Percentiles rank a stretch among this genome's conserved stretches.
Conservation (phyloP, 2,113 vertebrate species). For the Hypomesus transpacificus region DNA sequence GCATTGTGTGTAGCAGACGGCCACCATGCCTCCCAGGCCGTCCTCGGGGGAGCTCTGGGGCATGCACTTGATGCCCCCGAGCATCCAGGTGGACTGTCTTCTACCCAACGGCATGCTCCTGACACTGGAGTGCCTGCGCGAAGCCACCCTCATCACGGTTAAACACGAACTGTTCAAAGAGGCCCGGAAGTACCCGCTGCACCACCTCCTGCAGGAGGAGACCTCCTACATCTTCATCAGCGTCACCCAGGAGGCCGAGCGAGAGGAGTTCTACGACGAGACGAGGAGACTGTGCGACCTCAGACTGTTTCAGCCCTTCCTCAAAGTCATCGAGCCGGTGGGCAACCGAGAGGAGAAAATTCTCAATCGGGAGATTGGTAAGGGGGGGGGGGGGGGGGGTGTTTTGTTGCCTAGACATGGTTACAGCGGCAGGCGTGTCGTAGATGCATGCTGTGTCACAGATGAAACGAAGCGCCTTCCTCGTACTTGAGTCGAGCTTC, state of each 20-base stretch:
- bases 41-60: conserved; percentile 98
- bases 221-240: conserved; percentile 99
- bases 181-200: conserved; percentile 92
- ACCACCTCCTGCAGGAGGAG: conserved; percentile 96
- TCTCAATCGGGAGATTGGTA: conserved; percentile 97
- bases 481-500: too few relatives aligned
- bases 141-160: conserved; percentile 93
- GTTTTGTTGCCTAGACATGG: too few relatives aligned
- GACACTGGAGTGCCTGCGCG: conserved; percentile 96
- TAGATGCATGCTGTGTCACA: too few relatives aligned
- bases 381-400: too few relatives aligned
- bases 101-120: conserved; percentile 98
- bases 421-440: too few relatives aligned
- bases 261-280: conserved; percentile 98
- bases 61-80: conserved; percentile 98
- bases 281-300: conserved; percentile 94
- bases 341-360: conserved; percentile 99
- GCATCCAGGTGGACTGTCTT: conserved; percentile 94
- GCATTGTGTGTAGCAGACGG: conserved; percentile 40
- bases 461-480: too few relatives aligned
- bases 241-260: conserved; percentile 96
- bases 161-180: conserved; percentile 98
- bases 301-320: conserved; percentile 92
- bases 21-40: conserved; percentile 91
- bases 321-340: conserved; percentile 97